These are phyloP conservation scores for Magallana angulata DNA, from an alignment of 1,140 invertebrate genomes.

Conservation along the genomic window DNA sequence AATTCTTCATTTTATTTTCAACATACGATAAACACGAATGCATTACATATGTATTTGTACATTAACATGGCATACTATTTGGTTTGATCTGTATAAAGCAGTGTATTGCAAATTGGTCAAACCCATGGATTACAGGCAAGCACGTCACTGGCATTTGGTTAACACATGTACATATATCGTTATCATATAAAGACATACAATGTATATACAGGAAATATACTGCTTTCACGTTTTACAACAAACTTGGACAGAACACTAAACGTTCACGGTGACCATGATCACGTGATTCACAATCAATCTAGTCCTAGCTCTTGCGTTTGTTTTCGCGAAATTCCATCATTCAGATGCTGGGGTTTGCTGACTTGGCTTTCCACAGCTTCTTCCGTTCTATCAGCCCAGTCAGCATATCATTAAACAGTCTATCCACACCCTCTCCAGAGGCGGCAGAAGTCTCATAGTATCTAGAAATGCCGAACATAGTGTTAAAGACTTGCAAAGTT, in stretches of 20 bases:
- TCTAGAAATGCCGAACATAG: neutral
- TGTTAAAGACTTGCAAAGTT: too few relatives aligned
- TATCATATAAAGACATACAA: too few relatives aligned
- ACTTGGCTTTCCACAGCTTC: slow-evolving; percentile 54
- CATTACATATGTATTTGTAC: neutral
- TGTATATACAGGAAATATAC: neutral
- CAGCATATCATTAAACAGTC: slow-evolving; percentile 70
- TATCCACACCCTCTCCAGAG: slow-evolving; percentile 72
- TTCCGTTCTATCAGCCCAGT: slow-evolving; percentile 58
- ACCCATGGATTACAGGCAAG: too few relatives aligned
- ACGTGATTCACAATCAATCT: neutral
- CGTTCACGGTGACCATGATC: neutral
- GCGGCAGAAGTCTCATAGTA: slow-evolving; percentile 75
- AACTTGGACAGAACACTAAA: neutral
- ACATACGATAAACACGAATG: neutral
- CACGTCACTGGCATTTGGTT: too few relatives aligned
- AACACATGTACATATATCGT: too few relatives aligned
- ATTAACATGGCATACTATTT: too few relatives aligned
- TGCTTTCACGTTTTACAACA: neutral
- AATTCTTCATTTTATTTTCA: too few relatives aligned
- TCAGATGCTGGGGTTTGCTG: slow-evolving; percentile 31
- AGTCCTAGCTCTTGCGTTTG: too few relatives aligned
- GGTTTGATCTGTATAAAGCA: too few relatives aligned
- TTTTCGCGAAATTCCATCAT: too few relatives aligned
- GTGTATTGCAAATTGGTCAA: too few relatives aligned